Percentiles rank a stretch among this genome's conserved stretches.
Conservation (phyloP, 2,797 vertebrate species). For the Psittacula derbiana region DNA sequence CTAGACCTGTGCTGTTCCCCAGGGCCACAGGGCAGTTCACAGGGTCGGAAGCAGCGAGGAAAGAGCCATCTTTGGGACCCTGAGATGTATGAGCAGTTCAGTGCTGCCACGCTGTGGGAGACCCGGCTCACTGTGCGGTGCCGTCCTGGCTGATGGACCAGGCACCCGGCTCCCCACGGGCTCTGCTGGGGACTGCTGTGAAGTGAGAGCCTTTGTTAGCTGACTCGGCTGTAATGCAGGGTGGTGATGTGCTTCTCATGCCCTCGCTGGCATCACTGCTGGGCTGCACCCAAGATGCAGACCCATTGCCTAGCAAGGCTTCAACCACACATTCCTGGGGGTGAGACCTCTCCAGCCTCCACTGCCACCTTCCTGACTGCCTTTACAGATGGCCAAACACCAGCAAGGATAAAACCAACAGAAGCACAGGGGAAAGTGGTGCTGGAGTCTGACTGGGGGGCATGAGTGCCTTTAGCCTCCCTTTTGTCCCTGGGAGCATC, state of each 20-base stretch:
- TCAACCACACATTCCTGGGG: rapidly evolving
- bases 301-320: neutral
- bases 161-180: rapidly evolving
- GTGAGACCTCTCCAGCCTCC: neutral
- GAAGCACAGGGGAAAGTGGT: neutral
- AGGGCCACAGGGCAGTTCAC: neutral
- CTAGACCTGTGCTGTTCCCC: rapidly evolving
- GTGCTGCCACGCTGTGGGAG: neutral
- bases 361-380: neutral
- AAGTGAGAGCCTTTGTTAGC: neutral
- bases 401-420: neutral
- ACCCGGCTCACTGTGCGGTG: neutral
- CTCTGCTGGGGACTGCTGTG: neutral
- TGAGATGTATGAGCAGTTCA: rapidly evolving
- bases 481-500: neutral
- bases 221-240: neutral
- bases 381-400: neutral
- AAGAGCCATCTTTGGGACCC: neutral
- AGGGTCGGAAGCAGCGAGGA: rapidly evolving
- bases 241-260: rapidly evolving
- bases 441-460: neutral
- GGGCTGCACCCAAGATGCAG: rapidly evolving
- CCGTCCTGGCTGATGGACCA: neutral
- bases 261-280: neutral
- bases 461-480: neutral